These are phyloP conservation scores for Linepithema humile DNA, from an alignment of 1,140 invertebrate species.

Conservation along the genomic window DNA sequence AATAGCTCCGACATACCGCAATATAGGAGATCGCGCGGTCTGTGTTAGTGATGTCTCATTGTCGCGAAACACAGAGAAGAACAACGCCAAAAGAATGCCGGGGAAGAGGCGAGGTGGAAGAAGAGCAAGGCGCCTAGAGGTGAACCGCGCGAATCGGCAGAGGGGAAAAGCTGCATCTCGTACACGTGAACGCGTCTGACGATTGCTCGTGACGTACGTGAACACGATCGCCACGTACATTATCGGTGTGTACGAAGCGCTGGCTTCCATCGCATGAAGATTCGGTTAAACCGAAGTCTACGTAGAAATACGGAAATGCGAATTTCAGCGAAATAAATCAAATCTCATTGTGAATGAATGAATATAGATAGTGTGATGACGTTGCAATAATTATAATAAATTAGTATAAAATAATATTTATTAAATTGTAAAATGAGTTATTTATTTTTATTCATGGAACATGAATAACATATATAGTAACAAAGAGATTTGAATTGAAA, in stretches of 20 bases:
- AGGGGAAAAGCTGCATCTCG: neutral
- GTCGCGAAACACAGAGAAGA: slow-evolving; percentile 15
- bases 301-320: too few species aligned
- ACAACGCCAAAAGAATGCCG: neutral
- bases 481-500: neutral
- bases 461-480: too few species aligned
- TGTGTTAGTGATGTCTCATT: neutral
- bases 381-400: too few species aligned
- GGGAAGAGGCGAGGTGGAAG: neutral
- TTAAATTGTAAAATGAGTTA: too few species aligned
- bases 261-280: neutral
- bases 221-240: neutral
- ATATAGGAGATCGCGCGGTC: neutral
- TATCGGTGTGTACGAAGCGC: neutral
- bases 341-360: too few species aligned
- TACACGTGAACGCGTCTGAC: slow-evolving; percentile 31
- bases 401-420: too few species aligned
- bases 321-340: too few species aligned
- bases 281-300: too few species aligned
- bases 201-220: slow-evolving; percentile 23
- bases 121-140: neutral
- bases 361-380: too few species aligned
- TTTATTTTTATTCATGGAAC: too few species aligned
- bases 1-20: slow-evolving; percentile 47
- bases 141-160: neutral